Evolutionary conservation across 64 coral and sea anemone genomes (phyloP).

Genomic region (Hydrozoanthus tunicans): DNA sequence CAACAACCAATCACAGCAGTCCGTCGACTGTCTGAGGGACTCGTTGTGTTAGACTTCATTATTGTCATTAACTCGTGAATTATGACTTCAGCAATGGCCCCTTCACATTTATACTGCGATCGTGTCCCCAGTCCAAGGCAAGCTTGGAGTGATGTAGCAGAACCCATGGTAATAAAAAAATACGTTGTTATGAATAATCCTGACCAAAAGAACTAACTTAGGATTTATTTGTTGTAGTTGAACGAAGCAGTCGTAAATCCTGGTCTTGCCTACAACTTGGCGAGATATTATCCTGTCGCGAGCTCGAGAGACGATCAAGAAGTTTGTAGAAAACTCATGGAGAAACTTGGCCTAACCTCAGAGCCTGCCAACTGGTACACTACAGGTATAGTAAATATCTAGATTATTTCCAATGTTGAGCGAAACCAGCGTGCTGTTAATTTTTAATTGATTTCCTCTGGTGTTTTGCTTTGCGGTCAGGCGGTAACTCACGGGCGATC

Average conservation of each 20-base stretch:
- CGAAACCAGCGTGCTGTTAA: not conserved
- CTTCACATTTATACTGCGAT: conserved; percentile 55
- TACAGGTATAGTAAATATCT: conserved; percentile 33
- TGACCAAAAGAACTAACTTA: not conserved
- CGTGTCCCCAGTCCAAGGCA: conserved; percentile 55
- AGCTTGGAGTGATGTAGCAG: conserved; percentile 67
- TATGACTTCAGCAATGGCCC: conserved; percentile 96
- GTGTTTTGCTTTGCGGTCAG: not conserved
- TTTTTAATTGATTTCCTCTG: not conserved
- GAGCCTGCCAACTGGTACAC: conserved; percentile 84
- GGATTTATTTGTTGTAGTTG: conserved; percentile 50
- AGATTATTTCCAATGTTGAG: not conserved
- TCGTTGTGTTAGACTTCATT: not conserved
- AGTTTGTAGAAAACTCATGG: conserved; percentile 75
- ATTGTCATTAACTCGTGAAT: conserved; percentile 5
- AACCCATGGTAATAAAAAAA: conserved; percentile 55
- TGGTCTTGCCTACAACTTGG: conserved; percentile 83
- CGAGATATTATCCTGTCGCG: conserved; percentile 72
- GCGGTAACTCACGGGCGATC: not conserved
- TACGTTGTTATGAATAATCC: not conserved
- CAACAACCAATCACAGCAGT: not conserved
- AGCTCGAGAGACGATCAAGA: conserved; percentile 61
- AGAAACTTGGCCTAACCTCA: conserved; percentile 75
- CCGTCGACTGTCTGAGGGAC: not conserved
- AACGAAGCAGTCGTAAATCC: conserved; percentile 64